Conservation (phyloP, 2,797 vertebrate genomes). For the Spinus olivaceus region DNA sequence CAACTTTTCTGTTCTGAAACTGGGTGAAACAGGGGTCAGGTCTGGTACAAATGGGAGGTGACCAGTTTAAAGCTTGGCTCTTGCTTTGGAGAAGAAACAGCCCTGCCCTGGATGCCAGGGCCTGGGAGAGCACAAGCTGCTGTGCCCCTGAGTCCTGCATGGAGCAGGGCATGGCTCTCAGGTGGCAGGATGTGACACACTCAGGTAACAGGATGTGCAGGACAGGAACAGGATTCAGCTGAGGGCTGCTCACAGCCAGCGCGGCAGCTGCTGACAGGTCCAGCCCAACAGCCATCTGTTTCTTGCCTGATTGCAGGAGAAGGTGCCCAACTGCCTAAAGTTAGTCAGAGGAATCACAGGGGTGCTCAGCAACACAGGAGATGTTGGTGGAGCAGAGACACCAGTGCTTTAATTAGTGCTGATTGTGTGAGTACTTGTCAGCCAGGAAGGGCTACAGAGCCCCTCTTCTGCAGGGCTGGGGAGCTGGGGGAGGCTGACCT, state of each 20-base stretch:
- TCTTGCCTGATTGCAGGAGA: background rate
- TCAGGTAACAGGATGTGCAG: background rate
- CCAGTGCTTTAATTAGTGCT: background rate
- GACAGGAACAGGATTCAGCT: background rate
- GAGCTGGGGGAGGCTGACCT: background rate
- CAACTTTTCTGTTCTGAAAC: background rate
- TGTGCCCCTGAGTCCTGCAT: rapidly evolving
- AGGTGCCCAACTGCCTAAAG: background rate
- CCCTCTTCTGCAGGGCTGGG: background rate
- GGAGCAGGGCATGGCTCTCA: background rate
- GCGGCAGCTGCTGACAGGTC: background rate
- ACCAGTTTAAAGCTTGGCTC: background rate
- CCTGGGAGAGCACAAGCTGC: background rate
- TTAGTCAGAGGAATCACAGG: background rate
- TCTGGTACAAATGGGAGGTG: background rate
- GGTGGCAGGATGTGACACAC: background rate
- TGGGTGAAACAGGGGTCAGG: background rate
- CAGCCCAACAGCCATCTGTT: background rate
- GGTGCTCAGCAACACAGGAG: background rate
- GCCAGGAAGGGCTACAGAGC: background rate
- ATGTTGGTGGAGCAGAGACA: background rate
- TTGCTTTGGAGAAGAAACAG: background rate
- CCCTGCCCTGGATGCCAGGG: rapidly evolving
- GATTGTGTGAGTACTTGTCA: background rate
- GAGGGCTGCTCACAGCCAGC: background rate